A percentile compares a stretch with the other conserved stretches of the same genome.
phyloP scores from a whole-genome alignment of 2,113 vertebrate genomes.

The Plestiodon gilberti region DNA sequence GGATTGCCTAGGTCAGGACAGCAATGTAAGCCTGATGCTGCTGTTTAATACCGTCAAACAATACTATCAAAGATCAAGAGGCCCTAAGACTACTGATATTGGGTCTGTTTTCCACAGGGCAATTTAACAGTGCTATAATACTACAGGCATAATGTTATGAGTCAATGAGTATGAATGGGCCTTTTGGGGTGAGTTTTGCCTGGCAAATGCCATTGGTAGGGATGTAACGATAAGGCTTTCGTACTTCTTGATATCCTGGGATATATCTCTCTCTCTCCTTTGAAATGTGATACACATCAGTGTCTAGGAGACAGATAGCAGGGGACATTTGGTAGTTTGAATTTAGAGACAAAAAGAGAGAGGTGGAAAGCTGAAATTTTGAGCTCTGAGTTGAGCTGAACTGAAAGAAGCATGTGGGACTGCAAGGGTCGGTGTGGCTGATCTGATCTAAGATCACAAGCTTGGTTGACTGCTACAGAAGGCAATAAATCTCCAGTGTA shows the following conservation, averaged over 20 bases:
- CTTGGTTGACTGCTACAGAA: background rate
- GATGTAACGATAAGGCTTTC: background rate
- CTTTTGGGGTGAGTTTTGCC: background rate
- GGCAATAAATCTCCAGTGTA: background rate
- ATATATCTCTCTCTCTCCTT: background rate
- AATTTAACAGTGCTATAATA: background rate
- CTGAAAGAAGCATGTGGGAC: background rate
- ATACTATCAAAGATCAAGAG: background rate
- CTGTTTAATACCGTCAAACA: background rate
- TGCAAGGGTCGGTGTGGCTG: background rate
- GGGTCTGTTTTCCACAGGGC: background rate
- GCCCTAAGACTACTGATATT: background rate
- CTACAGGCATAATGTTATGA: background rate
- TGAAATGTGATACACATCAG: background rate
- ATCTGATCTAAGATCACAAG: background rate
- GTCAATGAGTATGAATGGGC: background rate
- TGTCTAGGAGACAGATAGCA: background rate
- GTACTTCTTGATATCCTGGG: background rate
- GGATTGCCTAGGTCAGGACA: too few species aligned
- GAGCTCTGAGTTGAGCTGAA: background rate
- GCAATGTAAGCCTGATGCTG: background rate
- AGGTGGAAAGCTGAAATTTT: background rate
- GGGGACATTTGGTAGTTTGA: background rate
- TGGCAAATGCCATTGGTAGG: background rate
- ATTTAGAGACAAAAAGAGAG: background rate